Conservation (phyloP, 2,888 invertebrate species). For the Hyposoter didymator region DNA sequence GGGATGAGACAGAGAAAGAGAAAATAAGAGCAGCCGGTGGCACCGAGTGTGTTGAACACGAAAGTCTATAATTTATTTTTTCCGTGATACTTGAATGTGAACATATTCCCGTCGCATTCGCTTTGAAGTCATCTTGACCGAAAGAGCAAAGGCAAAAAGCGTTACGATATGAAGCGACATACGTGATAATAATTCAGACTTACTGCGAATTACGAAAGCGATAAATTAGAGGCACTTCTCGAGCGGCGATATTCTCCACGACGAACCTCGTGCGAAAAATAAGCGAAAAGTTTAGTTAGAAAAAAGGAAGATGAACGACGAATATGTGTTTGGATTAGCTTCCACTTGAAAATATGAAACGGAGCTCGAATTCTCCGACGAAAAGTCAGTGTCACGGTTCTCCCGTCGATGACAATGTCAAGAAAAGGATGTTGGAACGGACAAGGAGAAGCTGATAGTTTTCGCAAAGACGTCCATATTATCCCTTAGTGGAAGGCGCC, state of each 20-base stretch:
- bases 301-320: not conserved
- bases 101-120: slow-evolving; percentile 25
- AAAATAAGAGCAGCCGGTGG: slow-evolving; percentile 9
- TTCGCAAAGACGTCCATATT: slow-evolving; percentile 40
- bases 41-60: slow-evolving; percentile 12
- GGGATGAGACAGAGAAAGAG: not conserved
- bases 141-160: not conserved
- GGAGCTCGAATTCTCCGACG: not conserved
- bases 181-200: slow-evolving; percentile 1
- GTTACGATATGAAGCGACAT: not conserved
- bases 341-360: not conserved
- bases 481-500: slow-evolving; percentile 45
- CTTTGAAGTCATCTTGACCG: not conserved
- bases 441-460: slow-evolving; percentile 28
- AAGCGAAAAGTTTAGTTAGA: not conserved
- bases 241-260: not conserved
- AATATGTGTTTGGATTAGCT: not conserved
- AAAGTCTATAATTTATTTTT: slow-evolving; percentile 21
- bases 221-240: not conserved
- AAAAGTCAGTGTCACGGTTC: not conserved
- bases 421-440: not conserved
- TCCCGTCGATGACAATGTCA: not conserved
- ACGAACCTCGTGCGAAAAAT: not conserved
- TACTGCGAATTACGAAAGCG: not conserved
- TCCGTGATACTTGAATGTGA: not conserved